Evolutionary conservation across 2,888 invertebrate species (phyloP), one percentile per base, ranked within the genome.

Genomic region (Parelbella ahira): DNA sequence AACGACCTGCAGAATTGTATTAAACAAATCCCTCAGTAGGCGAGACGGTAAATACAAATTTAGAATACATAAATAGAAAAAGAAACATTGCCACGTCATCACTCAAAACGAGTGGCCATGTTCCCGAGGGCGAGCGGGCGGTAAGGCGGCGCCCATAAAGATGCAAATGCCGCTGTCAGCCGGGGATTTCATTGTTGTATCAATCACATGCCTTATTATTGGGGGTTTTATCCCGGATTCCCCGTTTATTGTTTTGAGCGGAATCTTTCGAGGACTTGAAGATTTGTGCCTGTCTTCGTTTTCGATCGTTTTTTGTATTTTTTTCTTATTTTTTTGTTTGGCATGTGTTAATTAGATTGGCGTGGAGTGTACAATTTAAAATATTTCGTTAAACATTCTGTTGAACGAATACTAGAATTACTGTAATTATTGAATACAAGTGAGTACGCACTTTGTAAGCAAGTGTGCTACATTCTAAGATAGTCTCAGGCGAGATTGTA

Each of bases 111-210:
- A 30, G 32, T 12, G 12, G 32, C 32, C 32, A 32, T 20, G 32
- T 21, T 21, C 8, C 12, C 12, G 34, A 2, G n/a, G 27, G 19
- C 19, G n/a, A 21, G 12, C 13, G 21, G 23, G n/a, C n/a, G 47
- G 48, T 25, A 36, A 36, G 53, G 53, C 55, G 56, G 49, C 63
- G 65, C 68, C 68, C 72, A 84, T 82, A 83, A 82, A 82, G 76
- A 83, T 82, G 82, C 89, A 89, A 90, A 90, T 90, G 86, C 79
- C 82, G 78, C 75, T 83, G 89, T 89, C 88, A 89, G 88, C 89
- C 82, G 81, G 75, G 74, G 77, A 76, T 74, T 54, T 65, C 71
- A 61, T 63, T 64, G 68, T 72, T 69, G 77, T 83, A 83, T 84
- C 83, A 84, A 84, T 83, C 83, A 83, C 69, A 56, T 75, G 60